Evolutionary conservation across 2,797 vertebrate genomes (phyloP).

Genomic region (Chromis chromis): DNA sequence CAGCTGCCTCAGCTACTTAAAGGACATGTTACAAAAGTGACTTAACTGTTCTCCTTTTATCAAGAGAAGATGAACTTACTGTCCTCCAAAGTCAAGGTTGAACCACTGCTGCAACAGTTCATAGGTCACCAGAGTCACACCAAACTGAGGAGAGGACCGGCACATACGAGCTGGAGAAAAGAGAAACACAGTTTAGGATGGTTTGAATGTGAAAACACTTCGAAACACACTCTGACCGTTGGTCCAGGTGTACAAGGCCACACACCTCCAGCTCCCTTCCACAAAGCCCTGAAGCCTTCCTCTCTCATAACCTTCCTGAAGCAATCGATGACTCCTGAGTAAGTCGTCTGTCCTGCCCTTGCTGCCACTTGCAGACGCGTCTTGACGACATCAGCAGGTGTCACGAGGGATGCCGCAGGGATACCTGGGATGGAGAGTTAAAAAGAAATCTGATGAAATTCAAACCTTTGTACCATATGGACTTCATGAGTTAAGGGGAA

Average conservation of each 20-base stretch:
- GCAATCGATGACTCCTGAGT: conserved; percentile 93
- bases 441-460: not conserved
- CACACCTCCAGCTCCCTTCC: conserved; percentile 97
- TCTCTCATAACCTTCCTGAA: conserved; percentile 94
- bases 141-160: conserved; percentile 98
- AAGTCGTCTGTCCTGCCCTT: conserved; percentile 95
- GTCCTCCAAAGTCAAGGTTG: conserved; percentile 96
- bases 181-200: not conserved
- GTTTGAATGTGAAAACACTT: not conserved
- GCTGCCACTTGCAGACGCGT: conserved; percentile 98
- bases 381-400: conserved; percentile 98
- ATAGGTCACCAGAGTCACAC: conserved; percentile 96
- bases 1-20: not conserved
- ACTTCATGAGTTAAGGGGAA: no score
- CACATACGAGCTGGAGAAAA: conserved; percentile 92
- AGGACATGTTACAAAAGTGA: not conserved
- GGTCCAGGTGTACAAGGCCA: conserved; percentile 3
- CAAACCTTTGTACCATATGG: no score
- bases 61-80: conserved; percentile 85
- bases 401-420: conserved; percentile 97
- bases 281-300: conserved; percentile 93
- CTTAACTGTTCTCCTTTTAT: not conserved
- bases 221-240: fast-evolving
- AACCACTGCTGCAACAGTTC: conserved; percentile 98
- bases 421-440: conserved; percentile 84